Base-by-base conservation (phyloP, 2,888 invertebrate genomes). In the Anthoptus insignis region DNA sequence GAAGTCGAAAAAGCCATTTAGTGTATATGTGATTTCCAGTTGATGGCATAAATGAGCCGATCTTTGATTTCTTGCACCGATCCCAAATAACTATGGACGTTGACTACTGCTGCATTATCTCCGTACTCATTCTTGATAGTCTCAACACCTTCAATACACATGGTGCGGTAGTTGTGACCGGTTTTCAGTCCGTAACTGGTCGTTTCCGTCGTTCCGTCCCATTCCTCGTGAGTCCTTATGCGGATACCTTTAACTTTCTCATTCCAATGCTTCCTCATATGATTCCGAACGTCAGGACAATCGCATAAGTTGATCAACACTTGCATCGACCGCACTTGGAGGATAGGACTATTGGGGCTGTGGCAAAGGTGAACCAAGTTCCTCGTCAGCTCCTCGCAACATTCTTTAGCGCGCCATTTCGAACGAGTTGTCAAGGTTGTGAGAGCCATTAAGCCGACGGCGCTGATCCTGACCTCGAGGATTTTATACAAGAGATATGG, bases 361-460 rank as follows among this genome's bases (percentile, higher is more conserved):
- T 76, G 67, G 47, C 83, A 83, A 3, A 91, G 73, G 0, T 66
- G 29, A 0, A 89, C 81, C 2, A 93, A 72, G 1, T 75, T 75
- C 34, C 76, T 83, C 0, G 86, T 84, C 2, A 92, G 64, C 0
- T 84, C 83, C 7, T 63, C 66, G 39, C 78, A 76, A 21, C 72
- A 76, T 66, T 92, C 90, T 53, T 88, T 91, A 0, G 86, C 87
- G 0, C 91, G 84, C 92, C 92, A 92, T 73, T 91, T 88, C 0
- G 92, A 88, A 0, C 84, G 77, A 0, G 85, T 87, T 0, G 91
- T 92, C 19, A 87, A 32, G 0, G 93, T 92, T 0, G 88, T 87
- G 37, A 83, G 88, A 7, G 68, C 67, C 83, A 93, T 81, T 0
- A 91, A 73, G 6, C 84, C 85, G 0, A 82, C 78, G 0, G 88